phyloP scores from a whole-genome alignment of 2,888 invertebrate species.

The Plebejus melissa region DNA sequence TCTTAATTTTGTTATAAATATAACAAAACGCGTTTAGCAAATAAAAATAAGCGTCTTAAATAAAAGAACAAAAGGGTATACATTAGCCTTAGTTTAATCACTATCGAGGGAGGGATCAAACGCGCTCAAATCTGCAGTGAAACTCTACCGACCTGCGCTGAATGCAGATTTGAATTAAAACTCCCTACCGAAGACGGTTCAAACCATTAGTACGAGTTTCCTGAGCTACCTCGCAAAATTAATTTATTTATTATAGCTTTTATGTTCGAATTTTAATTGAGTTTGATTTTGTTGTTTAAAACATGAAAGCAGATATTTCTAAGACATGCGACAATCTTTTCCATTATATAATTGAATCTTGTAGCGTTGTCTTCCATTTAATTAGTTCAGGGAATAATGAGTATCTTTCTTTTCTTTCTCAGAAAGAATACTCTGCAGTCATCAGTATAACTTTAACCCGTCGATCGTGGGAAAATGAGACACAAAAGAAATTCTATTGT shows the following conservation, averaged over 20 bases:
- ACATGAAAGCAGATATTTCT: background rate
- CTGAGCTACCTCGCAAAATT: slow-evolving; percentile 49
- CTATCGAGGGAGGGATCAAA: slow-evolving; percentile 54
- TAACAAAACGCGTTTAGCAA: no score
- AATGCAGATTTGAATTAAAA: slow-evolving; percentile 67
- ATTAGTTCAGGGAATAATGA: no score
- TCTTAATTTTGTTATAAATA: no score
- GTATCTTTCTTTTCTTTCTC: no score
- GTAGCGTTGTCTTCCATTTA: background rate
- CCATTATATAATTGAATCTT: background rate
- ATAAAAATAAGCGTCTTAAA: slow-evolving; percentile 1
- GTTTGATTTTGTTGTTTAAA: background rate
- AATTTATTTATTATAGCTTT: slow-evolving; percentile 58
- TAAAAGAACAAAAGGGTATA: slow-evolving; percentile 34
- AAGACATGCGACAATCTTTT: background rate
- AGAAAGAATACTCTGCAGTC: no score
- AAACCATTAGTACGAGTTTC: slow-evolving; percentile 55
- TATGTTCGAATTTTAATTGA: slow-evolving; percentile 37
- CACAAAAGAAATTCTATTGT: no score
- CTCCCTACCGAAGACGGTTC: slow-evolving; percentile 57
- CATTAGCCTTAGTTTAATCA: slow-evolving; percentile 62
- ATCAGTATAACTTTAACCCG: no score
- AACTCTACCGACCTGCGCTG: slow-evolving; percentile 45
- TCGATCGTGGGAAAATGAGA: no score
- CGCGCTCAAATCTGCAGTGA: slow-evolving; percentile 58